Conservation (phyloP, 2,113 vertebrate genomes). For the Marmota flaviventris region DNA sequence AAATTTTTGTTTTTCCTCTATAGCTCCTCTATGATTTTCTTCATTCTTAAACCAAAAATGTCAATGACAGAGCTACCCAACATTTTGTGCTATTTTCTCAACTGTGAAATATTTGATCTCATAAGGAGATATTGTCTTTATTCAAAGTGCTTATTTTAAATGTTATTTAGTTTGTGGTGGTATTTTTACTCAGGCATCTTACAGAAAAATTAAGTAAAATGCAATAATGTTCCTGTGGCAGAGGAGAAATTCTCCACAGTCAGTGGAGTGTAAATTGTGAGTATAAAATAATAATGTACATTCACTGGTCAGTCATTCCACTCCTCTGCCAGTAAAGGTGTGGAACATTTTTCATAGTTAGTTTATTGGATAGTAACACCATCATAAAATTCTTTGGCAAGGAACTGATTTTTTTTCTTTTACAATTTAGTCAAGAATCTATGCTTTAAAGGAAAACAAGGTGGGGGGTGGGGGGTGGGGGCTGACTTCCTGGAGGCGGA, state of each 20-base stretch:
- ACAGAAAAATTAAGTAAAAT: slow-evolving; percentile 68
- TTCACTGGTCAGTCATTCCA: neutral
- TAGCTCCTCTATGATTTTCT: slow-evolving; percentile 26
- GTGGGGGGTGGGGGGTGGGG: neutral
- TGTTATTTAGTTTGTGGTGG: slow-evolving; percentile 5
- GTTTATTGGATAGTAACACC: slow-evolving; percentile 46
- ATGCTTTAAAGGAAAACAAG: neutral
- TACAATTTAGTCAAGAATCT: slow-evolving; percentile 67
- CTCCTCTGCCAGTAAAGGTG: neutral
- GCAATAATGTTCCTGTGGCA: neutral
- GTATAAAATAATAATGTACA: neutral
- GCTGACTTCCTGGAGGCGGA: slow-evolving; percentile 58
- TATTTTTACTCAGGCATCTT: slow-evolving; percentile 50
- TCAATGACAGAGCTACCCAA: slow-evolving; percentile 26
- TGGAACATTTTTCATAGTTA: slow-evolving; percentile 44
- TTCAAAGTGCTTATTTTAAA: slow-evolving; percentile 62
- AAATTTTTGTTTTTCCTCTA: neutral
- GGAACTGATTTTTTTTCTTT: slow-evolving; percentile 64
- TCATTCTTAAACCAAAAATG: slow-evolving; percentile 45
- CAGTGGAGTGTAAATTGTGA: slow-evolving; percentile 24
- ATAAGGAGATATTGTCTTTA: slow-evolving; percentile 40
- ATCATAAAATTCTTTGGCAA: slow-evolving; percentile 65
- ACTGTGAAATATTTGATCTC: slow-evolving; percentile 25
- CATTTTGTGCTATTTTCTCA: slow-evolving; percentile 50
- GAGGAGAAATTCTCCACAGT: slow-evolving; percentile 25